These are phyloP conservation scores for Saimiri boliviensis DNA, from an alignment of 2,113 vertebrate species.

Conservation along the genomic window DNA sequence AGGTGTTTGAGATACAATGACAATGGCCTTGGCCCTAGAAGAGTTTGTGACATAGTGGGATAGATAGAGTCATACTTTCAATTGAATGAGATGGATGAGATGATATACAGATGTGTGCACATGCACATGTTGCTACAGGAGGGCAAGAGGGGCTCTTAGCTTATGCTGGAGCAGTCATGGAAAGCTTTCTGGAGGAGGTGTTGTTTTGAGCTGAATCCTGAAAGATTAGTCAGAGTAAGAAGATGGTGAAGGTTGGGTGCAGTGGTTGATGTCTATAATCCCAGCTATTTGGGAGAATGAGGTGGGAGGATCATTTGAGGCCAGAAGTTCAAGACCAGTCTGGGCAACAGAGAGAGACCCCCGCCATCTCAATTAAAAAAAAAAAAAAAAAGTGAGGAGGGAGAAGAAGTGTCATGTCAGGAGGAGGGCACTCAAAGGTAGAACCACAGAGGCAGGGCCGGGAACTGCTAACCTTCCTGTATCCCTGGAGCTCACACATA, in stretches of 20 bases:
- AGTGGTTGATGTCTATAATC: too few species aligned
- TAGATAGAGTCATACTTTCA: not conserved
- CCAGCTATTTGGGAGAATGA: too few species aligned
- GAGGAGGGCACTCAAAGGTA: not conserved
- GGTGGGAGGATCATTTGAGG: too few species aligned
- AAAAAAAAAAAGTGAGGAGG: not conserved
- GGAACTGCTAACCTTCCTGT: not conserved
- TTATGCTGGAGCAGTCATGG: not conserved
- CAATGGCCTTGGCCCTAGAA: not conserved
- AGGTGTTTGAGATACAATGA: not conserved
- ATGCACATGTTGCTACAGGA: not conserved
- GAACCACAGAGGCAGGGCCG: not conserved
- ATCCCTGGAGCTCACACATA: not conserved
- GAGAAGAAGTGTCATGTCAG: not conserved
- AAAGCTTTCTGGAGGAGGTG: not conserved
- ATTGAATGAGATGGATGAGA: not conserved
- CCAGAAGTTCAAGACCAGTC: too few species aligned
- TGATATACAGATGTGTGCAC: not conserved
- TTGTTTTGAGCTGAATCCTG: constrained; percentile 1
- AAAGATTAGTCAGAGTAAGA: not conserved
- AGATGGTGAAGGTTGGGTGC: not conserved
- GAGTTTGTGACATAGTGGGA: not conserved
- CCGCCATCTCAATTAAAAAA: too few species aligned
- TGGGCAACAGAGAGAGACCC: too few species aligned
- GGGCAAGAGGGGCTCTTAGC: not conserved